These are phyloP conservation scores for Ceramica pisi DNA, from an alignment of 2,888 invertebrate species.

Conservation along the genomic window DNA sequence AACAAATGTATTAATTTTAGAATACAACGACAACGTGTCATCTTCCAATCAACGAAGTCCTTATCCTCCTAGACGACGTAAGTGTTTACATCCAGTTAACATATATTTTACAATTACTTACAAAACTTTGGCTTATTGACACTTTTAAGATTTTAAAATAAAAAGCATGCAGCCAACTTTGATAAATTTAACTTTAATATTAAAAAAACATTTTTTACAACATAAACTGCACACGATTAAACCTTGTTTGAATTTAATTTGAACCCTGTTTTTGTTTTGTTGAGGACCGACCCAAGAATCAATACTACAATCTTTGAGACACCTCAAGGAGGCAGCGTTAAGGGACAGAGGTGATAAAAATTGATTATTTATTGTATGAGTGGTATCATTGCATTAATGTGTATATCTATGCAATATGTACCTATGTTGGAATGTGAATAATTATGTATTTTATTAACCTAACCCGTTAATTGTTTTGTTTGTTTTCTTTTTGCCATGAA, in stretches of 20 bases:
- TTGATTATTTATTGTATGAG: constrained; percentile 73
- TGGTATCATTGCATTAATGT: constrained; percentile 67
- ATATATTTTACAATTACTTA: constrained; percentile 29
- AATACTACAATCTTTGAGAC: constrained; percentile 83
- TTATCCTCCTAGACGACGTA: constrained; percentile 96
- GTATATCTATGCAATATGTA: constrained; percentile 60
- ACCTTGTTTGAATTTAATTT: constrained; percentile 72
- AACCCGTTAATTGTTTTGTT: constrained; percentile 40
- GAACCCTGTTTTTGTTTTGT: constrained; percentile 79
- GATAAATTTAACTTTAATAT: constrained; percentile 56
- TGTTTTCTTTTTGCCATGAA: constrained; percentile 38
- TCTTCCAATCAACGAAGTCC: constrained; percentile 96
- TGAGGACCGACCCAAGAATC: constrained; percentile 84
- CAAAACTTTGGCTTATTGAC: constrained; percentile 51
- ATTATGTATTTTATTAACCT: constrained; percentile 54
- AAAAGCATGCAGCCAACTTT: constrained; percentile 63
- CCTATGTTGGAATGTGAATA: constrained; percentile 52
- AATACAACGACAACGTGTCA: constrained; percentile 96
- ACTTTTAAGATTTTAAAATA: constrained; percentile 46
- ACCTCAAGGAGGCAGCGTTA: constrained; percentile 83
- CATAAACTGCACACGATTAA: constrained; percentile 66
- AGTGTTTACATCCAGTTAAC: constrained; percentile 83
- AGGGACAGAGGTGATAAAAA: constrained; percentile 80
- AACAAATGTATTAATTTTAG: constrained; percentile 80
- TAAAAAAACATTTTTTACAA: constrained; percentile 60